Percentiles rank a stretch among this genome's conserved stretches.
Evolutionary conservation across 1,140 invertebrate genomes (phyloP).

Genomic region (Trinorchestia longiramus): DNA sequence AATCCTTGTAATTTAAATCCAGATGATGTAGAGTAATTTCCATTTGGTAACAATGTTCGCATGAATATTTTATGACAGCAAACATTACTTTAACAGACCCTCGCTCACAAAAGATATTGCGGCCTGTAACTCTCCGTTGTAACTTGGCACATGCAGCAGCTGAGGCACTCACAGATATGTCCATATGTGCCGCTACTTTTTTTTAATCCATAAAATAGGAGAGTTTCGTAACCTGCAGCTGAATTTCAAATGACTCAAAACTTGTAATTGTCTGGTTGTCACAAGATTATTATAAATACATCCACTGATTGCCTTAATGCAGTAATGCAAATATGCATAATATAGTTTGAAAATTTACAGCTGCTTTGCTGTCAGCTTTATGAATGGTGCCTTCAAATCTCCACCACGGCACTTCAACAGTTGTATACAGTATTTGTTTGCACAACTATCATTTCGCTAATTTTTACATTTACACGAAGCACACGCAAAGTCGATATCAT

Average conservation of each 20-base stretch:
- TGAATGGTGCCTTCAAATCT: too few relatives aligned
- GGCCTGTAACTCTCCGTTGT: not conserved
- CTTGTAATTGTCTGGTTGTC: not conserved
- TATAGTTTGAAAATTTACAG: not conserved
- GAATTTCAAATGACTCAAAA: not conserved
- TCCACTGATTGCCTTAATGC: not conserved
- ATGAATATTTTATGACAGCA: not conserved
- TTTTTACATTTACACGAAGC: too few relatives aligned
- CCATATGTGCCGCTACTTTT: not conserved
- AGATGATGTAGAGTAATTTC: not conserved
- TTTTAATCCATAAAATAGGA: not conserved
- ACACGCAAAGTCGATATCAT: too few relatives aligned
- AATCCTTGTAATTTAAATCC: not conserved
- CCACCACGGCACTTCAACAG: too few relatives aligned
- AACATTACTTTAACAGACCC: not conserved
- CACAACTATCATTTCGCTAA: too few relatives aligned
- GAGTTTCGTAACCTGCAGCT: not conserved
- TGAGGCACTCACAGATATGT: not conserved
- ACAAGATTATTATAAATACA: not conserved
- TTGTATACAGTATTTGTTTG: too few relatives aligned
- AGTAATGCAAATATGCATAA: not conserved
- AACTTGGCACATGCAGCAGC: not conserved
- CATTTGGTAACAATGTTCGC: not conserved
- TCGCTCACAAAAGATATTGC: not conserved
- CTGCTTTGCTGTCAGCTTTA: too few relatives aligned